Evolutionary conservation across 2,797 vertebrate species (phyloP), one percentile per base, ranked within the genome.

Genomic region (Pachyuromys duprasi): DNA sequence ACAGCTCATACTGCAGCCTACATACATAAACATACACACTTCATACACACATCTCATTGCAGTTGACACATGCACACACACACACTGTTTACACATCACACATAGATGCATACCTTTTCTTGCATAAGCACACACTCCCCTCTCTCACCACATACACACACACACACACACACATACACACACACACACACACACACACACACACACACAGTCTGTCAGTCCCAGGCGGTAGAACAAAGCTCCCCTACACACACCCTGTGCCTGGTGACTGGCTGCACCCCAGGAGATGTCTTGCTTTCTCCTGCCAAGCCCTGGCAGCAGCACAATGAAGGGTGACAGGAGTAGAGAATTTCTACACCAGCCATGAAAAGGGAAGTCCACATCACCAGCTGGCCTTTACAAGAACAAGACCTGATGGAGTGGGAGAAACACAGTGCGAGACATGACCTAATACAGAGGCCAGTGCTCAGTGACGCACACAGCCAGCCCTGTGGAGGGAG

Each of bases 291-390:
- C 90, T 97, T 96, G 97, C 96, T 95, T 79, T 93, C 96, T 96
- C 93, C 97, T 95, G 97, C 96, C 97, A 97, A 78, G 86, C 93
- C 95, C 95, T 75, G 24, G 62, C 74, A 74, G 92, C 92, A 91
- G 90, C 96, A 97, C 98, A 97, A 96, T 76, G 96, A 98, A 95
- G 90, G 95, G 82, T 91, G 97, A 96, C 76, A 65, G 1, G 83
- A 67, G 95, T 90, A 93, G 75, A 89, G 90, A 89, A 95, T 95
- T 63, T n/a, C 9, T 53, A 42, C 18, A 0, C 13, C 2, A 78
- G 84, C 22, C 4, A 26, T 1, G 13, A 0, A 2, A 82, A 55
- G 93, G 93, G 91, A 96, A 96, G 69, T 39, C 36, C 76, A 4
- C 8, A 5, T 4, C 2, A 15, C 69, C 81, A 55, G 69, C n/a